A percentile compares a stretch with the other conserved stretches of the same genome.
phyloP scores from a whole-genome alignment of 1,140 invertebrate species.

The Apis cerana region DNA sequence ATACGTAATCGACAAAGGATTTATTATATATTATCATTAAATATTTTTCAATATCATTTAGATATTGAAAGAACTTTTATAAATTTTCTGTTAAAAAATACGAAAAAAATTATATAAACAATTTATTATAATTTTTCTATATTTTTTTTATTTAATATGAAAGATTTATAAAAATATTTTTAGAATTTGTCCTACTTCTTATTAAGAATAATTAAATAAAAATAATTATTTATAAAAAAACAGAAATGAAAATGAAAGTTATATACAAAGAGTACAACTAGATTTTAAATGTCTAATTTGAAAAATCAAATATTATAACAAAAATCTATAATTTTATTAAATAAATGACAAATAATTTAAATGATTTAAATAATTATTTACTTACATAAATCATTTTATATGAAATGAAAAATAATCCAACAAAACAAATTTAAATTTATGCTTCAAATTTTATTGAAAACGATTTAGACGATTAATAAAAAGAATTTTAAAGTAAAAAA shows the following conservation, averaged over 20 bases:
- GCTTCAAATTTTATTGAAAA: not conserved
- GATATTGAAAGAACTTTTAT: not conserved
- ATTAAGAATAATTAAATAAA: not conserved
- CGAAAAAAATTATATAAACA: not conserved
- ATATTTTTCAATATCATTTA: too few relatives aligned
- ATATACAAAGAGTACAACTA: too few relatives aligned
- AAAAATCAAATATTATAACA: not conserved
- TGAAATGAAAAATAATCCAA: too few relatives aligned
- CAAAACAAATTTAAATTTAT: not conserved
- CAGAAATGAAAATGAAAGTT: not conserved
- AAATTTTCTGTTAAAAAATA: not conserved
- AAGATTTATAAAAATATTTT: not conserved
- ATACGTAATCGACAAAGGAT: not conserved
- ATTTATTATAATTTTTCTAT: not conserved
- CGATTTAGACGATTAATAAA: not conserved
- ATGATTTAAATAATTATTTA: not conserved
- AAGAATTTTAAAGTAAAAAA: not conserved
- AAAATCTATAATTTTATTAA: not conserved
- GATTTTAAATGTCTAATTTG: not conserved
- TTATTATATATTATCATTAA: not conserved
- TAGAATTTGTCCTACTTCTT: not conserved
- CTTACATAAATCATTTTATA: not conserved
- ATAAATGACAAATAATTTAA: not conserved
- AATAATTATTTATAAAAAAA: not conserved
- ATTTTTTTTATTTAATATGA: not conserved